Evolutionary conservation across 2,797 vertebrate species (phyloP).

Genomic region (Mormyrops attenuatus): DNA sequence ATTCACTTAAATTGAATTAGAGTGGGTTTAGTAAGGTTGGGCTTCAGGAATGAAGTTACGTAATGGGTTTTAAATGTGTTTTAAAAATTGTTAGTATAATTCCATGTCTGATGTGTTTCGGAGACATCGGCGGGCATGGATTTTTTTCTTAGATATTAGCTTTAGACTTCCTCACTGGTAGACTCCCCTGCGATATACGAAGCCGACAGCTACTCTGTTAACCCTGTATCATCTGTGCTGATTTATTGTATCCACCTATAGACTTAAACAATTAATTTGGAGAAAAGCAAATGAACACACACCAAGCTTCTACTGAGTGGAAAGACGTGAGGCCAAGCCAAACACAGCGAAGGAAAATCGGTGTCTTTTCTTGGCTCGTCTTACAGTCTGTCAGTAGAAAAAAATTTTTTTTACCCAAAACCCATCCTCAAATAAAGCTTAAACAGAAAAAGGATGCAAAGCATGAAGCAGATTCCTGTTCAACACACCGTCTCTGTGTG

Average conservation of each 20-base stretch:
- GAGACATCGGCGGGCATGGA: neutral
- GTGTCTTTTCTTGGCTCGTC: conserved; percentile 21
- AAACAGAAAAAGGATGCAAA: conserved; percentile 24
- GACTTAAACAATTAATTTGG: conserved; percentile 2
- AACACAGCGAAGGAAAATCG: conserved; percentile 12
- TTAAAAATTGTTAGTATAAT: neutral
- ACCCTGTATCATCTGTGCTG: neutral
- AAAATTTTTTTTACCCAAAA: too few species aligned
- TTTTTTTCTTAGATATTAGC: neutral
- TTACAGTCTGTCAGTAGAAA: conserved; percentile 16
- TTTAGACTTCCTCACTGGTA: neutral
- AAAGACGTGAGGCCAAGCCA: conserved; percentile 11
- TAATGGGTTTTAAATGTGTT: neutral
- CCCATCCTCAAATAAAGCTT: conserved; percentile 28
- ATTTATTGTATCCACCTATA: neutral
- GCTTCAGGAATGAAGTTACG: neutral
- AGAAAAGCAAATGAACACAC: neutral
- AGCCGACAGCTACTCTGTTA: neutral
- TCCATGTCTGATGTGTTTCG: neutral
- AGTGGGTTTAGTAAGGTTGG: neutral
- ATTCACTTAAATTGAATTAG: conserved; percentile 1
- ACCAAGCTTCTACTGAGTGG: neutral
- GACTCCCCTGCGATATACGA: neutral
- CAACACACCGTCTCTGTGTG: neutral
- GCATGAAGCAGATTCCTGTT: conserved; percentile 19